Conservation (phyloP, 2,888 invertebrate genomes). For the Platycnemis pennipes region DNA sequence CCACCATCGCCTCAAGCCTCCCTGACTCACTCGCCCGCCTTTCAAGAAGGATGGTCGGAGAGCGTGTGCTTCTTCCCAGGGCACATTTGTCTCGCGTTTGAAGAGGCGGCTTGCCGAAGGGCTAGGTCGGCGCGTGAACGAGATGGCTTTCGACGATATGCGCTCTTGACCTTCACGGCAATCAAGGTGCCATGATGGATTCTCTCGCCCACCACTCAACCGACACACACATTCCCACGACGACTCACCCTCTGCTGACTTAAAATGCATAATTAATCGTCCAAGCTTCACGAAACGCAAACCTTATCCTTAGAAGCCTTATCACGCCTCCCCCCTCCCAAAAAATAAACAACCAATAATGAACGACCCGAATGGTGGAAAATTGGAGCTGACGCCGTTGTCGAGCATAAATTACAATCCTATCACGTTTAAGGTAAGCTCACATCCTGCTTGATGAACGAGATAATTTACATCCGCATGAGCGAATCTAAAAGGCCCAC, state of each 20-base stretch:
- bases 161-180: conserved; percentile 9
- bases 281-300: no score
- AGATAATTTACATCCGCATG: conserved; percentile 10
- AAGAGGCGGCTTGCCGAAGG: neutral
- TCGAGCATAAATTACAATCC: conserved; percentile 16
- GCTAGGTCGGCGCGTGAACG: neutral
- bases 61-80: neutral
- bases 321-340: neutral
- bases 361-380: neutral
- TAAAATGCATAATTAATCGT: no score
- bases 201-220: neutral
- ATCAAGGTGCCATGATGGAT: neutral
- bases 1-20: neutral
- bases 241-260: neutral
- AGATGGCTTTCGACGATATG: neutral
- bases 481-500: neutral
- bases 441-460: neutral
- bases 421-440: neutral
- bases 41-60: neutral
- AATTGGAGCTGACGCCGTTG: neutral
- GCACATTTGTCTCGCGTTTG: neutral
- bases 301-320: neutral
- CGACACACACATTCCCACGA: neutral
- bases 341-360: neutral
- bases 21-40: neutral